phyloP scores from a whole-genome alignment of 92 coral and sea anemone species.

The Pocillopora meandrina region DNA sequence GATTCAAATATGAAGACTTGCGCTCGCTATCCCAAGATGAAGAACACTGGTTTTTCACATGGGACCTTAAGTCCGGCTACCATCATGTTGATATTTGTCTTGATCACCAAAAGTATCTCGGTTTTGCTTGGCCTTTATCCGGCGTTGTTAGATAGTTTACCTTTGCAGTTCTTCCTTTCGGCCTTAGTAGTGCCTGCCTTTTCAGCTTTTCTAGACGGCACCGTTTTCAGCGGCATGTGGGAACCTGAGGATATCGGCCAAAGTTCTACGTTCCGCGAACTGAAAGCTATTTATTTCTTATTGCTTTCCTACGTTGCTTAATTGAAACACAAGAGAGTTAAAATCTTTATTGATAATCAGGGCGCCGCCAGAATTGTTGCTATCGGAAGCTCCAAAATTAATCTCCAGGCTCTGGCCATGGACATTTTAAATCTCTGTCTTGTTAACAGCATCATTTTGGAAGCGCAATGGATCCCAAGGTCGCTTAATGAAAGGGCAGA shows the following conservation, averaged over 20 bases:
- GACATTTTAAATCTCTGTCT: no score
- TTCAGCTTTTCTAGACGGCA: not conserved
- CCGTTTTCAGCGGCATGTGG: conserved; percentile 38
- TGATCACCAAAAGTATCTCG: conserved; percentile 17
- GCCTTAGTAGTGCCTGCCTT: conserved; percentile 12
- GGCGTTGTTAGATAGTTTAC: conserved; percentile 25
- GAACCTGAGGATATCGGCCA: conserved; percentile 8
- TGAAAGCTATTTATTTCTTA: conserved; percentile 39
- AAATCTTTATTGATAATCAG: conserved; percentile 52
- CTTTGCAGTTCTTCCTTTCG: conserved; percentile 44
- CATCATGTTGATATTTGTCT: conserved; percentile 48
- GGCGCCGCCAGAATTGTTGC: conserved; percentile 58
- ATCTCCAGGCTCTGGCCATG: no score
- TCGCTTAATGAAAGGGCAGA: no score
- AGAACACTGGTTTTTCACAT: conserved; percentile 35
- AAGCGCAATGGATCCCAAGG: no score
- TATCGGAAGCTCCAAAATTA: conserved; percentile 44
- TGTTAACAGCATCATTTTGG: no score
- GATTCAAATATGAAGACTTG: conserved; percentile 52
- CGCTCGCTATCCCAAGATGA: conserved; percentile 18
- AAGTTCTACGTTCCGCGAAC: conserved; percentile 45
- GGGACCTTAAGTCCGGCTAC: conserved; percentile 53
- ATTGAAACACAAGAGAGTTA: conserved; percentile 31
- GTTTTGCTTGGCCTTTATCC: conserved; percentile 24
- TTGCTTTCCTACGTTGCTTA: not conserved